Base-by-base conservation (phyloP, 2,797 vertebrate genomes). In the Taenioides sp. region DNA sequence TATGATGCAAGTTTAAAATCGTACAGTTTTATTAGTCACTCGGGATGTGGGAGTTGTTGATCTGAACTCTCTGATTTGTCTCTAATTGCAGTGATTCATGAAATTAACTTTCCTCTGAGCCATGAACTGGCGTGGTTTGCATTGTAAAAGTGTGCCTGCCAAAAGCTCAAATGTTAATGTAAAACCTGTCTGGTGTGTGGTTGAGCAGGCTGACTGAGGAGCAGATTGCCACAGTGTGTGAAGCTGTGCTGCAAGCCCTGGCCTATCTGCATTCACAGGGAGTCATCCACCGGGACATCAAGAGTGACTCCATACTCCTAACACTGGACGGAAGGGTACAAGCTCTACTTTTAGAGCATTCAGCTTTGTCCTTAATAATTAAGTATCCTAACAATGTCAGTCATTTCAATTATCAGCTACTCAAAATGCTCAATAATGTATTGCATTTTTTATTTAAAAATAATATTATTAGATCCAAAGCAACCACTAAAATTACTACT, bases 271-370 rank as follows among this genome's bases (percentile, higher is more conserved):
- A 99, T 69, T 96, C 97, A 31, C 97, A 99, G 87, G 98, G 98
- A 0, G 98, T 99, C 87, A 99, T 99, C 83, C 98, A 99, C 90
- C 91, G 98, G 73, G 98, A 99, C 93, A 98, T 99, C 86, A 99
- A 99, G 93, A 99, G 98, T 0, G 98, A 99, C 91, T 99, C 98
- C 57, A 99, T 99, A 80, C 93, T 99, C 11, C 91, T 99, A 75
- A 98, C 98, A 0, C 89, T 98, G 20, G 98, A 99, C 0, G 98
- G 98, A 84, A 94, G 97, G 92, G 98, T 99, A 91, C 12, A 37
- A 62, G 17, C 20, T 58, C 12, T 59, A 7, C 3, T 17, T 31
- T 57, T 23, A 2, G 50, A 70, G 58, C 25, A 62, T 89, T 54
- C 54, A 28, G 11, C 58, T 40, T 61, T 47, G 37, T 64, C 34